Evolutionary conservation across 1,140 invertebrate species (phyloP).

Genomic region (Bombus haemorrhoidalis): DNA sequence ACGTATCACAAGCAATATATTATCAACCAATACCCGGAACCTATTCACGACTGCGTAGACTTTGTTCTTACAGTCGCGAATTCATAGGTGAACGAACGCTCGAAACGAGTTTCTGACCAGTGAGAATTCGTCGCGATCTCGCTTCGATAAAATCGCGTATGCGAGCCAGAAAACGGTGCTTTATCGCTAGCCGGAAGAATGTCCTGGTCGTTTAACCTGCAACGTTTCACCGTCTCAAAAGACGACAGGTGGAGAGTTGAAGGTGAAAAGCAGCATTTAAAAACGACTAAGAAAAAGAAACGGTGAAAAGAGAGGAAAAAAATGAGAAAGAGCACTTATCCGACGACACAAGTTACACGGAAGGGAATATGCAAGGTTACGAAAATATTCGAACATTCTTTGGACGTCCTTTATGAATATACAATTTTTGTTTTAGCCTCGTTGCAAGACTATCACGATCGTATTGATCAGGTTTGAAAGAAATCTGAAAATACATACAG

Average conservation of each 20-base stretch:
- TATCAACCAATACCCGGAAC: neutral
- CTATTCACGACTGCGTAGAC: neutral
- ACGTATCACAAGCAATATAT: slow-evolving; percentile 42
- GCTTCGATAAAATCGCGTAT: slow-evolving; percentile 12
- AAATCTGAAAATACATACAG: too few species aligned
- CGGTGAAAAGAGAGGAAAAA: neutral
- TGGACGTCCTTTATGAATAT: too few species aligned
- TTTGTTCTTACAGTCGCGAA: slow-evolving; percentile 14
- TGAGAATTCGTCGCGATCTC: slow-evolving; percentile 28
- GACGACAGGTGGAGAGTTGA: neutral
- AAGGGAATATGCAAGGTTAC: too few species aligned
- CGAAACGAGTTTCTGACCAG: neutral
- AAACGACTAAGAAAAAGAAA: too few species aligned
- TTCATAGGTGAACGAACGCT: slow-evolving; percentile 24
- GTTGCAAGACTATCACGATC: neutral
- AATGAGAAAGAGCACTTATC: neutral
- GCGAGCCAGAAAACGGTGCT: slow-evolving; percentile 2
- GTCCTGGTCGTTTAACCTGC: slow-evolving; percentile 9
- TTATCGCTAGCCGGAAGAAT: slow-evolving; percentile 27
- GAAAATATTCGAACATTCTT: too few species aligned
- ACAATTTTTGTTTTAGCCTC: neutral
- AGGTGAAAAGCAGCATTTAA: neutral
- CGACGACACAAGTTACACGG: too few species aligned
- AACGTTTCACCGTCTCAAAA: slow-evolving; percentile 6
- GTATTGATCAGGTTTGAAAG: too few species aligned